Percentiles rank a stretch among this genome's conserved stretches.
Evolutionary conservation across 2,797 vertebrate species (phyloP).

Genomic region (Meriones psammophilus): DNA sequence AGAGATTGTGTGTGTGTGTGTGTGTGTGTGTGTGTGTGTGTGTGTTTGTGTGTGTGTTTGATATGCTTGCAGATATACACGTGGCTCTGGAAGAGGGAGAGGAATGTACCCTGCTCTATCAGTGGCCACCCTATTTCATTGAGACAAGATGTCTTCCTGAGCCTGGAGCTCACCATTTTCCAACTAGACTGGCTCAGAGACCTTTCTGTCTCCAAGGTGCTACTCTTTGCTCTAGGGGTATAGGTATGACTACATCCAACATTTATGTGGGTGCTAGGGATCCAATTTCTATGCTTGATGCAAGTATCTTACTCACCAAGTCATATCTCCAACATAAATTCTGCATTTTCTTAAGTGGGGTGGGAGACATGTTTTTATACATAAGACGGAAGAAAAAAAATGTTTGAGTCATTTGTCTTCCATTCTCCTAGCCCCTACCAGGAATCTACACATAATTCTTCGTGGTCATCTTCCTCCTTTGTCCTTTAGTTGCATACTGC

Average conservation of each 20-base stretch:
- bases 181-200: not conserved
- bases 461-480: not conserved
- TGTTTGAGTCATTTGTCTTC: not conserved
- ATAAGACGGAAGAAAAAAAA: not conserved
- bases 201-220: not conserved
- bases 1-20: not conserved
- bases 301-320: not conserved
- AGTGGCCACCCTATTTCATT: not conserved
- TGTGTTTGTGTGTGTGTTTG: not conserved
- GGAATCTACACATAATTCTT: not conserved
- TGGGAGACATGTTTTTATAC: not conserved
- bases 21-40: not conserved
- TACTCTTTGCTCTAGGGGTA: no score
- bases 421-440: no score
- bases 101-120: not conserved
- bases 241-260: not conserved
- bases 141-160: not conserved
- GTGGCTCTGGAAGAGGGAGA: no score
- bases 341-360: not conserved
- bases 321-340: not conserved
- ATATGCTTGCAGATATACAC: fast-evolving
- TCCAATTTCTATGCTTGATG: not conserved
- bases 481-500: not conserved
- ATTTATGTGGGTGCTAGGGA: not conserved
- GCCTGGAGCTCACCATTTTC: not conserved